These are phyloP conservation scores for Cotesia typhae DNA, from an alignment of 1,140 invertebrate genomes.

Conservation along the genomic window DNA sequence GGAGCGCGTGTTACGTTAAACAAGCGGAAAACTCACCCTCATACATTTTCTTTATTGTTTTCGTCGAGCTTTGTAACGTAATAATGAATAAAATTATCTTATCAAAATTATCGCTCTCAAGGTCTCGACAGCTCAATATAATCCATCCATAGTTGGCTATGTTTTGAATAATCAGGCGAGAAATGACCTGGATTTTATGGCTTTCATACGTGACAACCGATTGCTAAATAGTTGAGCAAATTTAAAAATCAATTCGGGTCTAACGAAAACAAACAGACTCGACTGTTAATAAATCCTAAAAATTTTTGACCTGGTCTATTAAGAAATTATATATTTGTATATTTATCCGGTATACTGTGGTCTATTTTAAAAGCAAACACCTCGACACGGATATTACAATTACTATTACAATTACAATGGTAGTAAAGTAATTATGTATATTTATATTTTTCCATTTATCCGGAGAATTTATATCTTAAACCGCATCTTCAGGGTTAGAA, in stretches of 20 bases:
- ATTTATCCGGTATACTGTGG: no score
- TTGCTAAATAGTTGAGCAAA: conserved; percentile 32
- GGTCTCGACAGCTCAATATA: not conserved
- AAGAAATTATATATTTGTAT: no score
- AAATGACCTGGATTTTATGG: conserved; percentile 15
- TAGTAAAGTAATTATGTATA: conserved; percentile 1
- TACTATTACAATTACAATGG: no score
- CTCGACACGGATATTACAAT: no score
- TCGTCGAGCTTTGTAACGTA: conserved; percentile 3
- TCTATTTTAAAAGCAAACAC: no score
- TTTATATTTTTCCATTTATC: conserved; percentile 1
- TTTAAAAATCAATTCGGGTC: conserved; percentile 17
- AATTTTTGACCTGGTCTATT: conserved; percentile 1
- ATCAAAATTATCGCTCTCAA: not conserved
- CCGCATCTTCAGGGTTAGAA: no score
- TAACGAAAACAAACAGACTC: conserved; percentile 13
- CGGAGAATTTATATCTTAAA: no score
- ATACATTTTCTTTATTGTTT: conserved; percentile 39
- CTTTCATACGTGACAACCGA: conserved; percentile 34
- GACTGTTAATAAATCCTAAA: conserved; percentile 16
- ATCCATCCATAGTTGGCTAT: no score
- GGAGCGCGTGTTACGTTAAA: conserved; percentile 54
- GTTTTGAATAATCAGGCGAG: not conserved
- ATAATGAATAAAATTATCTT: conserved; percentile 9
- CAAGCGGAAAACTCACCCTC: conserved; percentile 54